phyloP scores from a whole-genome alignment of 2,113 vertebrate species.

The Mobula birostris region DNA sequence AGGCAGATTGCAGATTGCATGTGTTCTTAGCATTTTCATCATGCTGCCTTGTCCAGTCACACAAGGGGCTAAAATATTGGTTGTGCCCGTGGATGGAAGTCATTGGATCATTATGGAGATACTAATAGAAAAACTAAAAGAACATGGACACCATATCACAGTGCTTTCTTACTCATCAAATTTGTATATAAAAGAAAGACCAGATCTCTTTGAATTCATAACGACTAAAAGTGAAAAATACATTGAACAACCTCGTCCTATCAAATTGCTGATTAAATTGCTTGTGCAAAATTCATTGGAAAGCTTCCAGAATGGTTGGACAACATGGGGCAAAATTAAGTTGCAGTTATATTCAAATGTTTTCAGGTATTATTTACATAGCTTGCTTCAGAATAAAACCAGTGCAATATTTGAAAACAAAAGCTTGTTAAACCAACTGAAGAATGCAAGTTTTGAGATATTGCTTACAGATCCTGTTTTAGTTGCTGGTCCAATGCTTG shows the following conservation, averaged over 20 bases:
- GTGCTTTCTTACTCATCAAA: background rate
- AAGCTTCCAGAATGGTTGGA: background rate
- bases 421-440: conserved; percentile 48
- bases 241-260: too few relatives aligned
- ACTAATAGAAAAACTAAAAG: background rate
- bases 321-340: background rate
- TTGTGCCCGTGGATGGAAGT: conserved; percentile 10
- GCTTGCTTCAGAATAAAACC: background rate
- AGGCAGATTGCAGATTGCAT: background rate
- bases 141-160: background rate
- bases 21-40: background rate
- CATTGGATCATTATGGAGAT: conserved; percentile 3
- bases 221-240: background rate
- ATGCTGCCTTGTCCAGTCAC: background rate
- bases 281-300: background rate
- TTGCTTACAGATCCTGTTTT: conserved; percentile 55
- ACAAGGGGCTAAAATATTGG: background rate
- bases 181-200: background rate
- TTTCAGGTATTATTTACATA: background rate
- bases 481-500: conserved; percentile 38
- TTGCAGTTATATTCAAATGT: too few relatives aligned
- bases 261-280: background rate
- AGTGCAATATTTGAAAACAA: conserved; percentile 52
- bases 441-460: conserved; percentile 50
- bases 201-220: background rate